phyloP scores from a whole-genome alignment of 2,113 vertebrate species.

The Sturnira hondurensis region DNA sequence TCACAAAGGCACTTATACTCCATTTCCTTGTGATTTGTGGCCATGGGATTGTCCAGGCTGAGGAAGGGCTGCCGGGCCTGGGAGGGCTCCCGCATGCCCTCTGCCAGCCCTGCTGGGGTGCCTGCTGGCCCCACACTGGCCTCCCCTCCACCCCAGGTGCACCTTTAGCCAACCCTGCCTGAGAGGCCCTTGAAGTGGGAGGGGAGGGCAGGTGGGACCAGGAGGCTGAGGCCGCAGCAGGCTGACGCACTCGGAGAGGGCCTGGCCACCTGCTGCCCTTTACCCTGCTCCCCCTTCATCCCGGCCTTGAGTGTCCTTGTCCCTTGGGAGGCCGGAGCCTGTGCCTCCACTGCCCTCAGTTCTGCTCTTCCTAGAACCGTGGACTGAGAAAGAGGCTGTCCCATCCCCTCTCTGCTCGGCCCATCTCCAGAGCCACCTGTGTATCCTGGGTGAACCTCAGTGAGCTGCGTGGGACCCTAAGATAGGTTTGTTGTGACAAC shows the following conservation, averaged over 20 bases:
- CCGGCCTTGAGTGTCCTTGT: accelerated
- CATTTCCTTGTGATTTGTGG: neutral
- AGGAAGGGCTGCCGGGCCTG: neutral
- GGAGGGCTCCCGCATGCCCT: neutral
- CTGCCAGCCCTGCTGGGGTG: neutral
- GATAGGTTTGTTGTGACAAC: neutral
- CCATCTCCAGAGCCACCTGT: accelerated
- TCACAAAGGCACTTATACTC: neutral
- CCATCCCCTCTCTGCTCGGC: neutral
- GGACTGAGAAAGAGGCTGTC: too few species aligned
- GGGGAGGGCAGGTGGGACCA: neutral
- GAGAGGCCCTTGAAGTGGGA: neutral
- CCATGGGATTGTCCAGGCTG: neutral
- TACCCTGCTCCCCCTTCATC: too few species aligned
- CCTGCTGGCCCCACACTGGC: neutral
- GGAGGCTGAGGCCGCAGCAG: neutral
- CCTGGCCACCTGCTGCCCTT: too few species aligned
- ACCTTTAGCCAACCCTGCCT: accelerated
- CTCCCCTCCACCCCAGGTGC: too few species aligned
- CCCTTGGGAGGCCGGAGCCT: accelerated
- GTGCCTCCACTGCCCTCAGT: accelerated
- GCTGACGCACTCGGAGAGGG: neutral
- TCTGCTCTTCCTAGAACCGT: neutral
- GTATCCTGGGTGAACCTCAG: neutral
- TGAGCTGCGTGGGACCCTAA: too few species aligned